Base-by-base conservation (phyloP, 2,888 invertebrate species). In the Pediacus dermestoides region DNA sequence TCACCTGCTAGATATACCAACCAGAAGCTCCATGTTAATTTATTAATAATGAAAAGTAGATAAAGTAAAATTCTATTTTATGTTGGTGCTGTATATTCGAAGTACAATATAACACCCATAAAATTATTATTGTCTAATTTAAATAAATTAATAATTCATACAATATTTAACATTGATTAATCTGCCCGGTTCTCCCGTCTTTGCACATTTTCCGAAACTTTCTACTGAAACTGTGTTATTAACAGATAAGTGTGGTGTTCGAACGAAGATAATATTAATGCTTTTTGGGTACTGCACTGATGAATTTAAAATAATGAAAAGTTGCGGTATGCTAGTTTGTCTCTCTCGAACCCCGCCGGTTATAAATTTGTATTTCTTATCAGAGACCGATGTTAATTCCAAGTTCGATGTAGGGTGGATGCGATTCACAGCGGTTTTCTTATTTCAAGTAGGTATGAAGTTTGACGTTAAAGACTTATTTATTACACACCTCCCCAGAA, bases 361-460 rank as follows among this genome's bases (percentile, higher is more conserved):
- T 45, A 49, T 48, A 52, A 53, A 53, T 55, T 49, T 50, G 48
- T 49, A 48, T 51, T 50, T 45, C 52, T 48, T 54, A 54, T 52
- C 49, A 39, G 28, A 7, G 12, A 13, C 37, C 33, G 39, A 39
- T 45, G 47, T 37, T 51, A 53, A 53, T 48, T 53, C 50, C 30
- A 37, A 37, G 30, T 42, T 35, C 40, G 48, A 40, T 42, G 42
- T 44, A 39, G 39, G 25, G 34, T n/a, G n/a, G n/a, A n/a, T n/a
- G n/a, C n/a, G n/a, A n/a, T n/a, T n/a, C n/a, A n/a, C n/a, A n/a
- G 21, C n/a, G 4, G 28, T 12, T 28, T 42, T 37, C 44, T 33
- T 44, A 36, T 49, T 49, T 42, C 40, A 43, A 39, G 46, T 45
- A 27, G 36, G 34, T 44, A 38, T 42, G 34, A 33, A 39, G 34